Percentiles rank a stretch among this genome's conserved stretches.
Evolutionary conservation across 2,113 vertebrate genomes (phyloP).

Genomic region (Pao palembangensis): DNA sequence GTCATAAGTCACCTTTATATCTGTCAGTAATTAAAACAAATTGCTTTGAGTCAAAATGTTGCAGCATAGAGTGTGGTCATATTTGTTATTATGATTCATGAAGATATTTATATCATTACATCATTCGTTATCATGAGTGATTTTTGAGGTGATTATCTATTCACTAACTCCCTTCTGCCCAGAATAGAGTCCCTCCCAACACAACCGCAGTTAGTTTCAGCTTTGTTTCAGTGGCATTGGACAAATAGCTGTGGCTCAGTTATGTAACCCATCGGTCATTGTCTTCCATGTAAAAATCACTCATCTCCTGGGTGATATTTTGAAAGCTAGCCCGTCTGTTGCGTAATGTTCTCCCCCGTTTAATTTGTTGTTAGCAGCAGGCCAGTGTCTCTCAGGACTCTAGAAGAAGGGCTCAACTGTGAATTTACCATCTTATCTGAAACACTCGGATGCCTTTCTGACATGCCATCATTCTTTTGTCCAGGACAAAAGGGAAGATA

Average conservation of each 20-base stretch:
- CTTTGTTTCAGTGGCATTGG: conserved; percentile 18
- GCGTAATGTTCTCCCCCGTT: conserved; percentile 25
- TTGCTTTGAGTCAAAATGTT: not conserved
- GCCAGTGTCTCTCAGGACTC: conserved; percentile 13
- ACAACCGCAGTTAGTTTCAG: not conserved
- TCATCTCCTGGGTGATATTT: conserved; percentile 40
- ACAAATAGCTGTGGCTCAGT: conserved; percentile 20
- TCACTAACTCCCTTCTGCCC: not conserved
- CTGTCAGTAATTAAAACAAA: not conserved
- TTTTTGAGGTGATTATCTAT: conserved; percentile 3
- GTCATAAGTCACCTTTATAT: conserved; percentile 55
- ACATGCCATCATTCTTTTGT: conserved; percentile 59
- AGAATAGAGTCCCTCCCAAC: not conserved
- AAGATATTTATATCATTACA: not conserved
- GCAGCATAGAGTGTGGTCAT: not conserved
- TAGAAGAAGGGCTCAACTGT: conserved; percentile 22
- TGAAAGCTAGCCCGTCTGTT: conserved; percentile 38
- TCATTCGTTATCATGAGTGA: not conserved
- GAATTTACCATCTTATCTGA: conserved; percentile 58
- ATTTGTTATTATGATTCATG: not conserved
- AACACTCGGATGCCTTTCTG: conserved; percentile 56
- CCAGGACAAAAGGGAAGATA: conserved; percentile 88
- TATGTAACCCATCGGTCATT: conserved; percentile 36
- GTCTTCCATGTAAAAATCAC: conserved; percentile 33
- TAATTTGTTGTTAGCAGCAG: conserved; percentile 32